phyloP scores from a whole-genome alignment of 2,888 invertebrate genomes.

The Saturnia pavonia region DNA sequence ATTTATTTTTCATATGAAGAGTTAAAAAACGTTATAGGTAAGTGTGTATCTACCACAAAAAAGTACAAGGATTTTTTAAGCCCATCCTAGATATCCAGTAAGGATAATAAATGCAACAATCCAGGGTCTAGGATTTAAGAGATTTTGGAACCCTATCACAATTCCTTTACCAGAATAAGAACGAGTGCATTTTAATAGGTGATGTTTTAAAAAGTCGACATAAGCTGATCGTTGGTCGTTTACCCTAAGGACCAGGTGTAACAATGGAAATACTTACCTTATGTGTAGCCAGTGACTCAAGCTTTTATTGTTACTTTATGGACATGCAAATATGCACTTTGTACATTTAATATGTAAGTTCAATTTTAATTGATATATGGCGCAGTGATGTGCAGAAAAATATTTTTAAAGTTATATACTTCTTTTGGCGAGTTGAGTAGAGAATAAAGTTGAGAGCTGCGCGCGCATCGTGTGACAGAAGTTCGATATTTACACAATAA shows the following conservation, averaged over 20 bases:
- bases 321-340: slow-evolving; percentile 7
- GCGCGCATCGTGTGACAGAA: too few species aligned
- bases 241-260: neutral
- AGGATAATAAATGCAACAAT: neutral
- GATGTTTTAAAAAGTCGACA: slow-evolving; percentile 3
- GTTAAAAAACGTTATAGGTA: too few species aligned
- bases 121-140: neutral
- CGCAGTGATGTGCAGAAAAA: neutral
- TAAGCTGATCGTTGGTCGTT: neutral
- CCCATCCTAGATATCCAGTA: neutral
- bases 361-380: neutral
- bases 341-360: neutral
- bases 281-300: slow-evolving; percentile 1
- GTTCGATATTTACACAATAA: too few species aligned
- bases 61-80: neutral
- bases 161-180: neutral
- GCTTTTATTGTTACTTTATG: neutral
- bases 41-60: neutral
- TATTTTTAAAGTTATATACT: too few species aligned
- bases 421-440: too few species aligned
- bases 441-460: too few species aligned
- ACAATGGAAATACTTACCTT: neutral
- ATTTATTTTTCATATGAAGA: neutral
- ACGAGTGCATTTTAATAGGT: neutral
- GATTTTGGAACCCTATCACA: neutral